Evolutionary conservation across 35 echinoderm and acorn worm species (phyloP).

Genomic region (Chiridota heheva): DNA sequence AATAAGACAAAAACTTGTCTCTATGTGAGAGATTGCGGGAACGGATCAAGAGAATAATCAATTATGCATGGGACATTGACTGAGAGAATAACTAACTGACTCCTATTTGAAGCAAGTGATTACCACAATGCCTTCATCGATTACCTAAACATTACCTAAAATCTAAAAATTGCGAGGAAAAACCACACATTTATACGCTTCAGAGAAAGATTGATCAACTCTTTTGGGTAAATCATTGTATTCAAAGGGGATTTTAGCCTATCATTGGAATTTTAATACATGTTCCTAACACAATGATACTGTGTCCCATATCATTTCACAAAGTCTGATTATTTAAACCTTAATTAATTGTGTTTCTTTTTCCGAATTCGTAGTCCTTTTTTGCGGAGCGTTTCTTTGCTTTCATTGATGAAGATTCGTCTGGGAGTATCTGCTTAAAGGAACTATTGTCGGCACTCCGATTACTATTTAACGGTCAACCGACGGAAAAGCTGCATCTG

Average conservation of each 20-base stretch:
- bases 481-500: slow-evolving; percentile 64
- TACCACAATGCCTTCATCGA: too few relatives aligned
- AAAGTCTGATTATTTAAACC: neutral
- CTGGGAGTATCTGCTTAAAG: slow-evolving; percentile 64
- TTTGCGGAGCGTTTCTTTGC: slow-evolving; percentile 94
- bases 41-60: too few relatives aligned
- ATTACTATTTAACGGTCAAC: slow-evolving; percentile 70
- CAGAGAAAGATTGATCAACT: too few relatives aligned
- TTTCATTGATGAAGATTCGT: slow-evolving; percentile 71
- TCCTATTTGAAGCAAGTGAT: too few relatives aligned
- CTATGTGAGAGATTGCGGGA: too few relatives aligned
- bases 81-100: too few relatives aligned
- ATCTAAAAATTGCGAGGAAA: too few relatives aligned
- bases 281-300: neutral
- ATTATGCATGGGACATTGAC: too few relatives aligned
- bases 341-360: slow-evolving; percentile 11
- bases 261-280: neutral
- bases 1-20: too few relatives aligned
- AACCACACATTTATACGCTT: too few relatives aligned
- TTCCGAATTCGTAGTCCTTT: slow-evolving; percentile 94
- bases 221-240: neutral
- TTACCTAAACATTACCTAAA: too few relatives aligned
- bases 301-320: neutral
- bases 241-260: neutral
- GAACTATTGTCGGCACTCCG: slow-evolving; percentile 68